Base-by-base conservation (phyloP, 2,888 invertebrate genomes). In the Nymphalis urticae region DNA sequence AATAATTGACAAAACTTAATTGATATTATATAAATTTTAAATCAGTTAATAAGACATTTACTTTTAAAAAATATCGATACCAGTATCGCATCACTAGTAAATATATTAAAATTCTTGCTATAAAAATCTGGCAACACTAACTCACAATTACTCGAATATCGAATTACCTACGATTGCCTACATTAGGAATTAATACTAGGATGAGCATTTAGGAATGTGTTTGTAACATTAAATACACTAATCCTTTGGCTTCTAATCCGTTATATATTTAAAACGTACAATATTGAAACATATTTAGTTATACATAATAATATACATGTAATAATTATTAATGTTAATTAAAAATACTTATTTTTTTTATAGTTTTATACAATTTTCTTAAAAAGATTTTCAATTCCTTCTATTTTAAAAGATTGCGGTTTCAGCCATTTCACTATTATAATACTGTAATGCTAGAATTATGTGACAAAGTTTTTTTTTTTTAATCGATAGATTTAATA, bases 171-270 rank as follows among this genome's bases (percentile, higher is more conserved):
- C 48, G 54, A 32, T 59, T 58, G n/a, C 17, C 62, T 65, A 62
- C 17, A 42, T 59, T 65, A 71, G 68, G 71, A 71, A 71, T 67
- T 73, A 73, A 69, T 67, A 69, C 65, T 73, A 73, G 66, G 64
- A 73, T 71, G 71, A 73, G 73, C 73, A 65, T 73, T 67, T 69
- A 66, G 71, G 72, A 72, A 72, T 73, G 66, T 69, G 59, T 68
- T 64, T 62, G 42, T 62, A 32, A 56, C 16, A 51, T 54, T 66
- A 17, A 51, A 50, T 66, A 62, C 62, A 48, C 19, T 62, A 59
- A 36, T 60, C 58, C 54, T 54, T 70, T 72, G 51, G 58, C 48
- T 58, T 62, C 59, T 2, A 58, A 70, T 32, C 58, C 59, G 24
- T 47, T 42, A 16, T 21, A 27, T 50, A 21, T 32, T 48, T 61